Conservation (phyloP, 2,888 invertebrate genomes). For the Clanis bilineata region DNA sequence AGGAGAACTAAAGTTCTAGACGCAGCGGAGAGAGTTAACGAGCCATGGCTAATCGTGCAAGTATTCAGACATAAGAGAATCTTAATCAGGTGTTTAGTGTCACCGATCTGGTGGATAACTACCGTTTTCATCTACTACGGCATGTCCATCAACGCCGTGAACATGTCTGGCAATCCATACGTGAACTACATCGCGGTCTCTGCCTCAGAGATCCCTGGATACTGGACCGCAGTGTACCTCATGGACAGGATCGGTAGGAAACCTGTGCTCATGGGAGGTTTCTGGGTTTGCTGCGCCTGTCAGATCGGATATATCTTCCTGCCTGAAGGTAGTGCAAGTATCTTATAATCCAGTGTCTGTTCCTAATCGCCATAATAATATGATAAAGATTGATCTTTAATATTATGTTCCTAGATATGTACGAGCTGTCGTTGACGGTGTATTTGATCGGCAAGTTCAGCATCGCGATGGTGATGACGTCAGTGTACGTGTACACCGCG, state of each 20-base stretch:
- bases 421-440: conserved; percentile 67
- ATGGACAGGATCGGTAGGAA: conserved; percentile 85
- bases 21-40: conserved; percentile 33
- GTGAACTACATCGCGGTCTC: conserved; percentile 85
- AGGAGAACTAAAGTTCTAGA: conserved; percentile 35
- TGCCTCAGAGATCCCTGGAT: conserved; percentile 88
- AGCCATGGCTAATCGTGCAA: conserved; percentile 56
- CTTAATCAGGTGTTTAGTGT: conserved; percentile 56
- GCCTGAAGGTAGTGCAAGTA: conserved; percentile 78
- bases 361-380: too few species aligned
- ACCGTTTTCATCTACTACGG: conserved; percentile 88
- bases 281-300: conserved; percentile 83
- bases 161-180: conserved; percentile 85
- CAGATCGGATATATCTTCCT: conserved; percentile 84
- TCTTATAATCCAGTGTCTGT: too few species aligned
- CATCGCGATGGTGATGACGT: conserved; percentile 85
- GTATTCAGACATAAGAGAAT: conserved; percentile 58
- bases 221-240: conserved; percentile 83
- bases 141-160: conserved; percentile 85
- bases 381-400: background rate
- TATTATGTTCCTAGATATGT: conserved; percentile 48
- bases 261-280: conserved; percentile 82
- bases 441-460: conserved; percentile 85
- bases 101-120: conserved; percentile 86
- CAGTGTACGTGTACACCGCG: conserved; percentile 85